Evolutionary conservation across 2,113 vertebrate genomes (phyloP).

Genomic region (Phoenicopterus ruber): DNA sequence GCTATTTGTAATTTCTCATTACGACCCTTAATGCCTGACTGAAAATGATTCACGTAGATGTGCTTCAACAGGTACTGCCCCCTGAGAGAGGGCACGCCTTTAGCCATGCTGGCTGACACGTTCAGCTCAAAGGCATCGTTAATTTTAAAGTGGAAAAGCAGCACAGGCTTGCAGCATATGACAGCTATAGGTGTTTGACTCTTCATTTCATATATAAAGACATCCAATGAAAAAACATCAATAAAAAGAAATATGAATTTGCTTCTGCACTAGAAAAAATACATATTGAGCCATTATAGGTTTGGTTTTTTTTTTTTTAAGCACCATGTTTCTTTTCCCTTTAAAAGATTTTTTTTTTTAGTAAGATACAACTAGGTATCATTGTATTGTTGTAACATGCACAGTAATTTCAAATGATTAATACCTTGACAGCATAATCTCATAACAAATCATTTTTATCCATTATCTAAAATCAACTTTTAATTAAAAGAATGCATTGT

Average conservation of each 20-base stretch:
- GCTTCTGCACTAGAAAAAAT: not conserved
- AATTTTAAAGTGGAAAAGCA: not conserved
- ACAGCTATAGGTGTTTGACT: not conserved
- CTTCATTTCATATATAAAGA: not conserved
- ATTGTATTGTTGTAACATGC: not conserved
- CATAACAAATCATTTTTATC: not conserved
- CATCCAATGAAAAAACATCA: not conserved
- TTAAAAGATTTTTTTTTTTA: not conserved
- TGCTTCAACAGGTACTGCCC: not conserved
- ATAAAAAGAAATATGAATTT: not conserved
- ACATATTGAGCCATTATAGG: not conserved
- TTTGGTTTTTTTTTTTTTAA: not conserved
- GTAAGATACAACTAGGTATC: not conserved
- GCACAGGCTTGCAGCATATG: not conserved
- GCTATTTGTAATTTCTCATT: not conserved
- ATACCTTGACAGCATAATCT: not conserved
- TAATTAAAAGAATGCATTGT: conserved; percentile 22
- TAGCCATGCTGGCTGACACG: not conserved
- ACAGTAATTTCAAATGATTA: conserved; percentile 24
- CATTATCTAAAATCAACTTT: conserved; percentile 52
- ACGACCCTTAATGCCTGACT: not conserved
- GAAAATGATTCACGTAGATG: not conserved
- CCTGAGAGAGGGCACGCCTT: not conserved
- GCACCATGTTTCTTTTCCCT: not conserved
- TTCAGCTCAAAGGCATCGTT: accelerated